Percentiles rank a stretch among this genome's conserved stretches.
Conservation (phyloP, 2,113 vertebrate genomes). For the Xenus cinereus region DNA sequence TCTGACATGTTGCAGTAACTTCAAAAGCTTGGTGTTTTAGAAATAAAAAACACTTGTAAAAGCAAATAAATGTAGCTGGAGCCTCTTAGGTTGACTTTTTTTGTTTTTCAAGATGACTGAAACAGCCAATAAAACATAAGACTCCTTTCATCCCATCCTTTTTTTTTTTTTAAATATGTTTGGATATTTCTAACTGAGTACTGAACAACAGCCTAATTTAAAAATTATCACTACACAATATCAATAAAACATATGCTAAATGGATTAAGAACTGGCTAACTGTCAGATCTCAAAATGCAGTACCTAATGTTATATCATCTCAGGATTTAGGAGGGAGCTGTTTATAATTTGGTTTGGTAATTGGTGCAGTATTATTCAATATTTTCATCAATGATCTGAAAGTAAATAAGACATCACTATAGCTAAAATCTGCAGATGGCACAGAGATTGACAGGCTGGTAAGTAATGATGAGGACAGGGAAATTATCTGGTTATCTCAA, state of each 20-base stretch:
- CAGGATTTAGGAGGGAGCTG: not conserved
- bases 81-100: not conserved
- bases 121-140: not conserved
- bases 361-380: not conserved
- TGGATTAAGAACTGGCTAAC: not conserved
- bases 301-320: not conserved
- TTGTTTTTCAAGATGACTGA: not conserved
- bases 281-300: not conserved
- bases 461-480: not conserved
- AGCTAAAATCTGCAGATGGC: not conserved
- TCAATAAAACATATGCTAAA: not conserved
- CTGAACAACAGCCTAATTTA: not conserved
- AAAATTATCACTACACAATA: not conserved
- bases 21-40: not conserved
- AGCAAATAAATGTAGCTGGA: not conserved
- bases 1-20: not conserved
- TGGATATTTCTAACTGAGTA: not conserved
- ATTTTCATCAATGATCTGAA: constrained; percentile 20
- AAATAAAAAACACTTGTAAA: not conserved
- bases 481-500: not conserved
- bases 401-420: not conserved
- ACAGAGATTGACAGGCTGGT: not conserved
- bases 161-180: not conserved
- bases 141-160: not conserved
- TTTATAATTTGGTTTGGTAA: not conserved